A percentile compares a stretch with the other conserved stretches of the same genome.
Conservation (phyloP, 2,113 vertebrate genomes). For the Muntiacus reevesi region DNA sequence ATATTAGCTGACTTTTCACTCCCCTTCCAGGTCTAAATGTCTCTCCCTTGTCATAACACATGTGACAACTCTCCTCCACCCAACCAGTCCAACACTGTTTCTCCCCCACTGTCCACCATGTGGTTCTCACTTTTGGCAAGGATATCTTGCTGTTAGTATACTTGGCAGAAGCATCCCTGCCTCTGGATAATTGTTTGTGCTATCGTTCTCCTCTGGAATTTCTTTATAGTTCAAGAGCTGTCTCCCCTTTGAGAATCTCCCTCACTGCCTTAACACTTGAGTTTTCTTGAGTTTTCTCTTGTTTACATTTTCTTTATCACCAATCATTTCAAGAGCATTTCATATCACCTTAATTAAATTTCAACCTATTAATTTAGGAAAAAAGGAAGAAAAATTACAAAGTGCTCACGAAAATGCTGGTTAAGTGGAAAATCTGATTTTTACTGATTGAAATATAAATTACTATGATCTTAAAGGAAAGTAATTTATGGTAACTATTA, state of each 20-base stretch:
- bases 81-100: neutral
- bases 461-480: neutral
- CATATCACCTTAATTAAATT: neutral
- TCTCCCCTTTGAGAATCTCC: neutral
- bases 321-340: neutral
- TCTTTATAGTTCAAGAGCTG: neutral
- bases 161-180: neutral
- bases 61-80: too few species aligned
- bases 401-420: too few species aligned
- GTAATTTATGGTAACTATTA: neutral
- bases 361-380: neutral
- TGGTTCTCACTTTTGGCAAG: neutral
- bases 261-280: neutral
- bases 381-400: neutral
- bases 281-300: constrained; percentile 16
- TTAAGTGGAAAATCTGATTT: neutral
- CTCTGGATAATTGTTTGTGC: neutral
- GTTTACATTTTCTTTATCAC: neutral
- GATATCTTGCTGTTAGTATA: neutral
- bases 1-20: neutral
- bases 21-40: neutral
- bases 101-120: accelerated
- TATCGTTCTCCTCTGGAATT: neutral
- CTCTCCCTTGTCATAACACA: neutral
- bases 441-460: neutral